A percentile compares a stretch with the other conserved stretches of the same genome.
phyloP scores from a whole-genome alignment of 2,113 vertebrate genomes.

The Antechinus stuartii region DNA sequence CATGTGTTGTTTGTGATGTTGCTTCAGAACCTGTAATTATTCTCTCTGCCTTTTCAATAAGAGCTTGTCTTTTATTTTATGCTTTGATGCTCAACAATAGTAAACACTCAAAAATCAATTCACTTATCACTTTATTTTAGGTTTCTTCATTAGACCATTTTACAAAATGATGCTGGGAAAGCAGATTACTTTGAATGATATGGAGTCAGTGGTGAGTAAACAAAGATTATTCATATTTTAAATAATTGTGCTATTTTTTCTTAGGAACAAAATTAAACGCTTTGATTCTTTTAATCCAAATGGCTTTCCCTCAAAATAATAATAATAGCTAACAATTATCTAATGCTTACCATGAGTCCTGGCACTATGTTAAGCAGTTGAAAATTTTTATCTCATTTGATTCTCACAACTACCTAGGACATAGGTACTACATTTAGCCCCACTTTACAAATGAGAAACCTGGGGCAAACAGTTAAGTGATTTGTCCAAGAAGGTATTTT shows the following conservation, averaged over 20 bases:
- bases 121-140: conserved; percentile 74
- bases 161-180: conserved; percentile 99
- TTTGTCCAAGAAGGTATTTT: neutral
- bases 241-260: fast-evolving
- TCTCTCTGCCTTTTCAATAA: neutral
- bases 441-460: neutral
- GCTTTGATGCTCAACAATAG: neutral
- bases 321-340: neutral
- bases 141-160: conserved; percentile 97
- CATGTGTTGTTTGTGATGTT: neutral
- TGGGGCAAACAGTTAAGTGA: neutral
- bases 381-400: neutral
- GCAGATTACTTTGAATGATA: conserved; percentile 96
- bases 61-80: neutral
- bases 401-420: neutral
- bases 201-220: conserved; percentile 96
- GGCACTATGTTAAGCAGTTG: neutral
- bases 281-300: neutral
- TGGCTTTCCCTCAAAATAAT: neutral
- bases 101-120: conserved; percentile 23
- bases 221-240: fast-evolving
- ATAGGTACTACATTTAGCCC: neutral
- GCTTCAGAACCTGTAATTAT: fast-evolving
- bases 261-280: neutral
- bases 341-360: neutral